A percentile compares a stretch with the other conserved stretches of the same genome.
These are phyloP conservation scores for Psittacara wagleri DNA, from an alignment of 2,113 vertebrate species.

Conservation along the genomic window DNA sequence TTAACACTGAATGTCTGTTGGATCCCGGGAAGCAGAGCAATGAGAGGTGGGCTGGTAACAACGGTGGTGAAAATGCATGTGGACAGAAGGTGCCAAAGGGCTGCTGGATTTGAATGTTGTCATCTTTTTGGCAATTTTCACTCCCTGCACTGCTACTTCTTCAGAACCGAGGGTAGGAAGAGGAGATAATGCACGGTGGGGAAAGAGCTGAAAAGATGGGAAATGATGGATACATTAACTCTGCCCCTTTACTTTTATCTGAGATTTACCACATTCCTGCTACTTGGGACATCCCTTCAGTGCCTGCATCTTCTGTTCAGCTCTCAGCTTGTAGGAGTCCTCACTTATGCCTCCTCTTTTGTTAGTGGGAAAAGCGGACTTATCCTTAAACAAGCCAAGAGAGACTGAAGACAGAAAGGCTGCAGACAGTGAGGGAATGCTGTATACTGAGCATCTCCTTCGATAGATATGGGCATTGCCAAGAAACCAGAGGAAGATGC, in stretches of 20 bases:
- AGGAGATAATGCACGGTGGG: accelerated
- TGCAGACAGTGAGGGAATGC: background rate
- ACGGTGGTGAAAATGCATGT: background rate
- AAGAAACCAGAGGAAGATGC: background rate
- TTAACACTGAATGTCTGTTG: background rate
- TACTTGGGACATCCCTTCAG: background rate
- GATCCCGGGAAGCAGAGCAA: background rate
- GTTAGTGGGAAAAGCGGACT: background rate
- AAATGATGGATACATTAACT: background rate
- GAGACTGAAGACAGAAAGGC: background rate
- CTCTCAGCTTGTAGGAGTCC: background rate
- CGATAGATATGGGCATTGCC: background rate
- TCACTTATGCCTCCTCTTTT: background rate
- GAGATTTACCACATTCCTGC: background rate
- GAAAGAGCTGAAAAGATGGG: background rate
- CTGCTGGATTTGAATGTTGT: background rate
- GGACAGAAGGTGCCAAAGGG: background rate
- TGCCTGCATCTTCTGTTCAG: background rate
- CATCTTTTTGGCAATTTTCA: background rate
- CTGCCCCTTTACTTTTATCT: background rate
- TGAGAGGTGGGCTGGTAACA: background rate
- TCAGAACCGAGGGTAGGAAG: background rate
- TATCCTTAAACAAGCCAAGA: background rate
- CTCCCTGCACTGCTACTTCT: background rate
- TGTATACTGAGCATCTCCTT: background rate